Evolutionary conservation across 2,797 vertebrate species (phyloP).

Genomic region (Molossus alvarezi): DNA sequence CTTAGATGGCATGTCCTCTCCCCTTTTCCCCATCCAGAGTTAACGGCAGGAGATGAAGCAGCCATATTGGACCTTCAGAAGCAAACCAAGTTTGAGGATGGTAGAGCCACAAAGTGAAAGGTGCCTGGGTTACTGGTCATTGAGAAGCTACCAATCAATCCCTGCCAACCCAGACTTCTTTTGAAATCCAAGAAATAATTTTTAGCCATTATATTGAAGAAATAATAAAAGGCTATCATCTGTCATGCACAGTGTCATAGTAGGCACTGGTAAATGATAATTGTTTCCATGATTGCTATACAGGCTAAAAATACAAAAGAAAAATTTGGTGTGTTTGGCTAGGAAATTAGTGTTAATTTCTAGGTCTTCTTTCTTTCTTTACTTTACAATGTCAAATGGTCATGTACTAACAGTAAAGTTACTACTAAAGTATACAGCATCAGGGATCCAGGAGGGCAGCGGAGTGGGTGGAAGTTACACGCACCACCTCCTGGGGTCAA

Average conservation of each 20-base stretch:
- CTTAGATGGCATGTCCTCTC: background rate
- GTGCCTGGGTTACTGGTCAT: background rate
- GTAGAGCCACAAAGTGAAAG: background rate
- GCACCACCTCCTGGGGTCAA: background rate
- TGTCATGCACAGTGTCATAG: background rate
- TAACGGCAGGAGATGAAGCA: background rate
- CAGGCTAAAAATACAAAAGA: background rate
- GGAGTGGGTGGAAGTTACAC: background rate
- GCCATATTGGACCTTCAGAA: background rate
- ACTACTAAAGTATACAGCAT: background rate
- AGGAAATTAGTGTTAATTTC: background rate
- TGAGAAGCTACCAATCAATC: background rate
- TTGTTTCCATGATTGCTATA: background rate
- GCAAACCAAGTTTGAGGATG: background rate
- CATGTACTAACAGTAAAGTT: constrained; percentile 7
- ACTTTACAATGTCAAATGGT: constrained; percentile 32
- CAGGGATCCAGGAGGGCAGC: background rate
- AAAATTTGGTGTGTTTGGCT: background rate
- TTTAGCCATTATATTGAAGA: background rate
- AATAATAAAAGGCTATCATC: background rate
- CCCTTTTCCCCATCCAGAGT: background rate
- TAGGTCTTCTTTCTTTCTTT: constrained; percentile 14
- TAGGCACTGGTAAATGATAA: background rate
- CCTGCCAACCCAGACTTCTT: background rate
- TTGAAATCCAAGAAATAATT: background rate